Base-by-base conservation (phyloP, 2,113 vertebrate species). In the Isichthys henryi region DNA sequence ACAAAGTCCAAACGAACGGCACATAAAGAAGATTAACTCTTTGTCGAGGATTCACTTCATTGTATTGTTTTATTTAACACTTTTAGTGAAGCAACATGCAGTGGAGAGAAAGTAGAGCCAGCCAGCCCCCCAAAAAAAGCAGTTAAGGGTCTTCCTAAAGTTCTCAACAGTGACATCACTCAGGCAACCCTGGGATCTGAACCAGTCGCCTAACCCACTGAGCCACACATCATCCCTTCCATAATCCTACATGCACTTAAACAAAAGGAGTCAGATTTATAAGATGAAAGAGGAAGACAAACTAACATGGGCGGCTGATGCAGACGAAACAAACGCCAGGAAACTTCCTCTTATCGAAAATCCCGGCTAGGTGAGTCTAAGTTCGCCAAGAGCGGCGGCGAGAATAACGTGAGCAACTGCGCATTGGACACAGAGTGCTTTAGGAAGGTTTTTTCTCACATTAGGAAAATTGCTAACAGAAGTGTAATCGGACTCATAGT, bases 381-480 rank as follows among this genome's bases (percentile, higher is more conserved):
- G 21, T 3, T 10, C 9, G 45, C 39, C 80, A 43, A 6, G 0
- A n/a, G 21, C 7, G 3, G 39, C 80, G 8, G 6, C 0, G 21
- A 23, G 45, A 84, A 10, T 84, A 48, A 46, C 82, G 19, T 21
- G 80, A 83, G 17, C 35, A 9, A 45, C 35, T 35, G 80, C 19
- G 17, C 13, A 45, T 3, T 8, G 21, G 43, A 46, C 43, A 46
- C 23, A 84, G 8, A 39, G 74, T 77, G 74, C 13, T 80, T 19
- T 80, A 17, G 74, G 74, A 84, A 84, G 82, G 19, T n/a, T 84
- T 23, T n/a, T n/a, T 84, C 82, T 84, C 39, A 48, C 45, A 48
- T 84, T 48, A 5, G 11, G 46, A 82, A 88, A 83, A 89, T 43
- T 82, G 88, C 88, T 83, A 35, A 53, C 48, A 82, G 49, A 43